Evolutionary conservation across 2,113 vertebrate genomes (phyloP).

Genomic region (Carettochelys insculpta): DNA sequence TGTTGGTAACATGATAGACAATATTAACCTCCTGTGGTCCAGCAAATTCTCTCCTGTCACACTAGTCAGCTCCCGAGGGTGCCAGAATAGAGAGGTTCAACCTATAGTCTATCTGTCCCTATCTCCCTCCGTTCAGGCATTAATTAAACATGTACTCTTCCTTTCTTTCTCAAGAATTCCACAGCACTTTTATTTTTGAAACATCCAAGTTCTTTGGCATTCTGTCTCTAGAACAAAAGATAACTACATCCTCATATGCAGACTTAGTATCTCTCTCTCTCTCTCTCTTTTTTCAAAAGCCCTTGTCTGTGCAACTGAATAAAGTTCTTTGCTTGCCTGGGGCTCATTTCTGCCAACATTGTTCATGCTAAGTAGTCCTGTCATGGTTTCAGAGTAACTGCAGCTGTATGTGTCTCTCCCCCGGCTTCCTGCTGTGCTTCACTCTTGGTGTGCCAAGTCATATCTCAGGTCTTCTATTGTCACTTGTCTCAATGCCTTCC

Average conservation of each 20-base stretch:
- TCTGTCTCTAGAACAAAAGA: background rate
- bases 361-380: background rate
- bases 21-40: too few relatives aligned
- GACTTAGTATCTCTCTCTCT: background rate
- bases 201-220: background rate
- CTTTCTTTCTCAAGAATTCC: background rate
- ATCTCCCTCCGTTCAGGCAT: background rate
- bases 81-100: too few relatives aligned
- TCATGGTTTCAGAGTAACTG: background rate
- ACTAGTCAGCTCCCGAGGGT: too few relatives aligned
- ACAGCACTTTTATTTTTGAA: background rate
- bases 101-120: too few relatives aligned
- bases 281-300: background rate
- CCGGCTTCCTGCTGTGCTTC: background rate
- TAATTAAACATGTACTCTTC: background rate
- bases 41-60: too few relatives aligned
- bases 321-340: background rate
- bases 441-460: background rate
- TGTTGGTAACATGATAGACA: too few relatives aligned
- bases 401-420: background rate
- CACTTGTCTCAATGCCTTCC: background rate
- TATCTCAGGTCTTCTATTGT: background rate
- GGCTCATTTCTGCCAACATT: background rate
- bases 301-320: background rate
- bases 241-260: background rate